Base-by-base conservation (phyloP, 2,113 vertebrate species). In the Xyrauchen texanus region DNA sequence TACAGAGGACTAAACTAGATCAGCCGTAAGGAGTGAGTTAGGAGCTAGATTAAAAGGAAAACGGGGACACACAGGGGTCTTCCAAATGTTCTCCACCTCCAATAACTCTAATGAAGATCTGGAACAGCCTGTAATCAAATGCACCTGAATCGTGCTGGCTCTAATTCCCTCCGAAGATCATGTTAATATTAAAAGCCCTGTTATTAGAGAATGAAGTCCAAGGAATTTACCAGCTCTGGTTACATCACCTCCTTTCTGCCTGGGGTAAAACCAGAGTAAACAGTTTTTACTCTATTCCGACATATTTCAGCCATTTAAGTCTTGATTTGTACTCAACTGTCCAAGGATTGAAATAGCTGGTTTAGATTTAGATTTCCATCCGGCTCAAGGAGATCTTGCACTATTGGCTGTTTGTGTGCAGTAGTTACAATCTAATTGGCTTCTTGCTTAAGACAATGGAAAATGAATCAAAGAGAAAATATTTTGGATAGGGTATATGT, bases 71-170 rank as follows among this genome's bases (percentile, higher is more conserved):
- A 63, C 8, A 45, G 13, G 60, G 45, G 66, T 12, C 45, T 68
- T 68, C 61, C 13, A 72, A 82, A 76, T 52, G 64, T 73, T 58
- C 51, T 77, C 16, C n/a, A 53, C 65, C 68, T 80, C 34, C 60
- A 88, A 76, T 84, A 81, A 82, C 77, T 68, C 75, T 21, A 78
- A 82, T 83, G 72, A 78, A 78, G 86, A 83, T 86, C 70, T 82
- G 82, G 81, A 82, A 79, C 73, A 83, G 70, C 47, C 63, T 68
- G 12, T 90, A 88, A 92, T 90, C 68, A 86, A 87, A 88, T 51
- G 77, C 87, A 89, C 79, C 85, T 89, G 89, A 90, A 83, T 87
- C 71, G 15, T 78, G 78, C 80, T 68, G 74, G 69, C 49, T 80
- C 57, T 85, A 78, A 87, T 81, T 79, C 63, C 45, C 77, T 73